A percentile compares a stretch with the other conserved stretches of the same genome.
These are phyloP conservation scores for Myopa testacea DNA, from an alignment of 2,888 invertebrate genomes.

Conservation along the genomic window DNA sequence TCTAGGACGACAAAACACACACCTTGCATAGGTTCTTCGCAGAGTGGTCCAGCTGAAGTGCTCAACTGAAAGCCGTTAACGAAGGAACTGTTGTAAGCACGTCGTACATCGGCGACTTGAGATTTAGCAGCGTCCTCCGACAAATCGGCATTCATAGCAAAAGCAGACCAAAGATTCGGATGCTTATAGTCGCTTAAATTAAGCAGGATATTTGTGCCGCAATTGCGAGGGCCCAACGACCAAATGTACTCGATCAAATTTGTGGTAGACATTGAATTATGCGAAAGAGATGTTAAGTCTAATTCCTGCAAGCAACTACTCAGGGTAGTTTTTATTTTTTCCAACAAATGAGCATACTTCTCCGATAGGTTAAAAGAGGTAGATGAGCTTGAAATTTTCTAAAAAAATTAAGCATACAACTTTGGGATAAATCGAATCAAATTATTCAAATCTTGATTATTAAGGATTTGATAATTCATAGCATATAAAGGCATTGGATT, in stretches of 20 bases:
- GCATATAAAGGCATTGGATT: neutral
- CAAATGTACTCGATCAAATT: constrained; percentile 78
- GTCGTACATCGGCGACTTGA: constrained; percentile 69
- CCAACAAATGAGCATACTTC: constrained; percentile 55
- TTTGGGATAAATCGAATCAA: neutral
- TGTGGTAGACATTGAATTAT: constrained; percentile 62
- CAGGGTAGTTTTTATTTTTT: constrained; percentile 71
- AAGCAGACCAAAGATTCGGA: constrained; percentile 71
- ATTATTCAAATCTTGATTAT: neutral
- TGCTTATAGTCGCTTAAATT: constrained; percentile 81
- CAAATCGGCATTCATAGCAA: constrained; percentile 56
- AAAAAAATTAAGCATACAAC: neutral
- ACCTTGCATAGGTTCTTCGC: constrained; percentile 97
- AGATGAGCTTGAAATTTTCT: constrained; percentile 56
- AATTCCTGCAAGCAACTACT: constrained; percentile 73
- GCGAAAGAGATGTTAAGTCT: constrained; percentile 68
- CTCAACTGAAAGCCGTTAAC: constrained; percentile 90
- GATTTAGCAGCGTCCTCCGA: constrained; percentile 35
- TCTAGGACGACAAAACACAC: constrained; percentile 91
- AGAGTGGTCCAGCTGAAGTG: constrained; percentile 90
- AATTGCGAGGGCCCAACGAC: constrained; percentile 91
- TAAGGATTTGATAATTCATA: too few species aligned
- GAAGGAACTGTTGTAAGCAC: constrained; percentile 81
- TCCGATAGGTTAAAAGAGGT: constrained; percentile 58
- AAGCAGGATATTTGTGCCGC: constrained; percentile 89